Conservation (phyloP, 30 jellyfish, hydroid and myxozoan genomes). For the Cassiopea xamachana region DNA sequence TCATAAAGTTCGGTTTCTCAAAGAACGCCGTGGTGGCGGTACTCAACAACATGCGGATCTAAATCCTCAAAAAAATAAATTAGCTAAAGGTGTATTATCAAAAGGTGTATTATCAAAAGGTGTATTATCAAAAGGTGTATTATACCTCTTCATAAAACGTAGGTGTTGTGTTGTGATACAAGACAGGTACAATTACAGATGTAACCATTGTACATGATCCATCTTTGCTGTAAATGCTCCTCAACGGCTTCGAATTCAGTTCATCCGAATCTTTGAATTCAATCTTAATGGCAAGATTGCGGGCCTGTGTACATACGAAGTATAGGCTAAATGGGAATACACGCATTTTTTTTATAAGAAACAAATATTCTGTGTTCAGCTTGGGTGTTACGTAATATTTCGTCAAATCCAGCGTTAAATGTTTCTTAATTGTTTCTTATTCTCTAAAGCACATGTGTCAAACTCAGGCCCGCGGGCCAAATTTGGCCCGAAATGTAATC, state of each 20-base stretch:
- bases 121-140: too few species aligned
- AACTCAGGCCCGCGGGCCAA: too few species aligned
- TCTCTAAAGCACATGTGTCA: too few species aligned
- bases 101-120: too few species aligned
- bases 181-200: conserved; percentile 80
- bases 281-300: conserved; percentile 88
- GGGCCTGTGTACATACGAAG: conserved; percentile 60
- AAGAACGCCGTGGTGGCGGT: too few species aligned
- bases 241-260: conserved; percentile 76
- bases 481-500: neutral
- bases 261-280: conserved; percentile 94
- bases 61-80: too few species aligned
- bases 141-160: conserved; percentile 89
- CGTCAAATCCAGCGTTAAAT: too few species aligned
- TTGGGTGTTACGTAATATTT: too few species aligned
- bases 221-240: conserved; percentile 85
- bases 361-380: too few species aligned
- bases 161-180: conserved; percentile 90
- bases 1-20: too few species aligned
- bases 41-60: too few species aligned
- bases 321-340: neutral
- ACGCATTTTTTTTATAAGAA: neutral
- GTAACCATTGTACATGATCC: conserved; percentile 89
- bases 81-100: neutral
- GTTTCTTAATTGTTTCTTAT: too few species aligned